Evolutionary conservation across 2,113 vertebrate species (phyloP).

Genomic region (Thryonomys swinderianus): DNA sequence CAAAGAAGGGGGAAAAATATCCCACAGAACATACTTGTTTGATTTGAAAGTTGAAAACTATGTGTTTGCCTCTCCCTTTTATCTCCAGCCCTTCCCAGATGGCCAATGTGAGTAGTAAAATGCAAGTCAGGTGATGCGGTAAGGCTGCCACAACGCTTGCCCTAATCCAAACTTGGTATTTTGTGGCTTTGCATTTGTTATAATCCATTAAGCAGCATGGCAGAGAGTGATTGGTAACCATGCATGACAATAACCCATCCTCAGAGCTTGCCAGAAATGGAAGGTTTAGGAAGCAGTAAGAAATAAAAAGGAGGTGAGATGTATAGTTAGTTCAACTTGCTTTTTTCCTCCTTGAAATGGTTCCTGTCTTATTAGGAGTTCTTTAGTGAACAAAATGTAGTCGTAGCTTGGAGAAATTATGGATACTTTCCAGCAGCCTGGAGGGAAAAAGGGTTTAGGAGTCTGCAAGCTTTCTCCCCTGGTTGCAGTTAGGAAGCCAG

Average conservation of each 20-base stretch:
- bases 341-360: slow-evolving; percentile 80
- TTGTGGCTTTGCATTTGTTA: slow-evolving; percentile 61
- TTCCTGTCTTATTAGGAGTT: slow-evolving; percentile 85
- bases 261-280: slow-evolving; percentile 60
- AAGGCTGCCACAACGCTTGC: not conserved
- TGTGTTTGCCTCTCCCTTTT: not conserved
- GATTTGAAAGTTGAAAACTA: not conserved
- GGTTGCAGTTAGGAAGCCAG: slow-evolving; percentile 85
- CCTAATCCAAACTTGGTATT: not conserved
- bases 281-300: slow-evolving; percentile 18
- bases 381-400: slow-evolving; percentile 86
- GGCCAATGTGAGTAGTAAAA: not conserved
- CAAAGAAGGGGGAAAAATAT: not conserved
- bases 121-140: not conserved
- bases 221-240: slow-evolving; percentile 57
- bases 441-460: slow-evolving; percentile 76
- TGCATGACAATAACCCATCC: slow-evolving; percentile 34
- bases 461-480: slow-evolving; percentile 85
- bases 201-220: slow-evolving; percentile 62
- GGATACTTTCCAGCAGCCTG: slow-evolving; percentile 83
- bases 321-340: slow-evolving; percentile 57
- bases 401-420: slow-evolving; percentile 85
- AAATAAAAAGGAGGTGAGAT: slow-evolving; percentile 51
- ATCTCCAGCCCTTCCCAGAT: not conserved
- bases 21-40: not conserved